These are phyloP conservation scores for Trichonephila clavata DNA, from an alignment of 1,140 invertebrate genomes.

Conservation along the genomic window DNA sequence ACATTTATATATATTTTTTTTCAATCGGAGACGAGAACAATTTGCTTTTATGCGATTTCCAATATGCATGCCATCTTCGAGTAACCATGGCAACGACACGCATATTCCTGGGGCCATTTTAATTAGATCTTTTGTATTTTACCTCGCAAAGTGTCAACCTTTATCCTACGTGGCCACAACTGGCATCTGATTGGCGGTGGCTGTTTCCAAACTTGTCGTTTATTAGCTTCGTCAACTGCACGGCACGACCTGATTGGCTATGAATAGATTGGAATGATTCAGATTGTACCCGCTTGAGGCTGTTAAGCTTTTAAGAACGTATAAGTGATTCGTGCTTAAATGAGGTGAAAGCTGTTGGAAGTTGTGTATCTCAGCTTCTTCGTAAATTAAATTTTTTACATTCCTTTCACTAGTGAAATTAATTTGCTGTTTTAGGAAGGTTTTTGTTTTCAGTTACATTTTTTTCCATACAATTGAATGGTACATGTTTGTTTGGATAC, in stretches of 20 bases:
- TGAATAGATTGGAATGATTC: conserved; percentile 26
- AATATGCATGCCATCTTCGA: conserved; percentile 7
- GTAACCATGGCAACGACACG: conserved; percentile 70
- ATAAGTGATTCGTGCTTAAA: conserved; percentile 26
- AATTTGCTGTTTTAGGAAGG: neutral
- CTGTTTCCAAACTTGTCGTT: conserved; percentile 56
- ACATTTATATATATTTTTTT: neutral
- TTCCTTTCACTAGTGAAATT: neutral
- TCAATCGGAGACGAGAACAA: neutral
- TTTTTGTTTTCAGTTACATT: neutral
- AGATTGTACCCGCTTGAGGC: neutral
- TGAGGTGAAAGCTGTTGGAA: conserved; percentile 6
- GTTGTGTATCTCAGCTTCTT: neutral
- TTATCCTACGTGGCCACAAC: conserved; percentile 51
- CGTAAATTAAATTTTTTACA: neutral
- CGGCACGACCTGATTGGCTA: conserved; percentile 33
- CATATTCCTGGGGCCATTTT: conserved; percentile 40
- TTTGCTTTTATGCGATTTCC: neutral
- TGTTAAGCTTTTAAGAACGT: conserved; percentile 4
- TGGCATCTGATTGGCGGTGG: conserved; percentile 53
- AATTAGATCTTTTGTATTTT: conserved; percentile 73
- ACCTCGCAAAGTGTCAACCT: conserved; percentile 60
- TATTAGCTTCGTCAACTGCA: conserved; percentile 66
- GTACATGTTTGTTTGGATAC: neutral
- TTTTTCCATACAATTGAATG: neutral